A percentile compares a stretch with the other conserved stretches of the same genome.
phyloP scores from a whole-genome alignment of 2,888 invertebrate species.

The Protodeltote pygarga region DNA sequence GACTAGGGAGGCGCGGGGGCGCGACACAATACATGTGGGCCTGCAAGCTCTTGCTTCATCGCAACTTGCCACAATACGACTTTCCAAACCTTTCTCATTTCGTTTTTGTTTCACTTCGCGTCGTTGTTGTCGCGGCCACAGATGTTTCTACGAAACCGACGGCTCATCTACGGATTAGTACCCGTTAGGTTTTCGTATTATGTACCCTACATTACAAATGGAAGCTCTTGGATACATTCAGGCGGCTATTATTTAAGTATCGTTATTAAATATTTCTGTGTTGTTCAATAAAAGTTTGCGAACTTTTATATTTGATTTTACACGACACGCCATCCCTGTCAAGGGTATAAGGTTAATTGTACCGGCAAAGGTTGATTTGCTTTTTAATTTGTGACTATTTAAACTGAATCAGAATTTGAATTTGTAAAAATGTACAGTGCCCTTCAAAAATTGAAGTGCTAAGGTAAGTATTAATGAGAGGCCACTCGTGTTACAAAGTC shows the following conservation, averaged over 20 bases:
- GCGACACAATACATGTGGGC: constrained; percentile 50
- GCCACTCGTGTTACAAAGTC: constrained; percentile 80
- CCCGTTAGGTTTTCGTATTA: constrained; percentile 78
- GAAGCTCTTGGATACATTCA: constrained; percentile 58
- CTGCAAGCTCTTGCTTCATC: constrained; percentile 63
- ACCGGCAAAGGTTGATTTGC: constrained; percentile 12
- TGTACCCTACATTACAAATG: constrained; percentile 71
- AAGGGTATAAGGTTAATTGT: constrained; percentile 21
- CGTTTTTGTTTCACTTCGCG: constrained; percentile 79
- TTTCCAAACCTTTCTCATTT: constrained; percentile 84
- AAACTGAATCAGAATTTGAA: constrained; percentile 34
- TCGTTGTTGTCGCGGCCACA: constrained; percentile 73
- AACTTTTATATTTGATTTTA: constrained; percentile 7
- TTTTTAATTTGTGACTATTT: constrained; percentile 32
- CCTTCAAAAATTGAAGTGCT: constrained; percentile 67
- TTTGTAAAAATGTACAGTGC: constrained; percentile 55
- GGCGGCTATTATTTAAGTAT: constrained; percentile 52
- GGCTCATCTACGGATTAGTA: constrained; percentile 84
- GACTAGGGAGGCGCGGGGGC: constrained; percentile 8
- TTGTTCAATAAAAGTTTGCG: constrained; percentile 2
- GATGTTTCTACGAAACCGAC: constrained; percentile 75
- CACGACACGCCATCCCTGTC: constrained; percentile 8
- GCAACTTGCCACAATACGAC: constrained; percentile 79
- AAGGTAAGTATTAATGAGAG: constrained; percentile 80
- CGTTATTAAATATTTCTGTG: constrained; percentile 23